Evolutionary conservation across 2,888 invertebrate genomes (phyloP).

Genomic region (Furcula furcula): DNA sequence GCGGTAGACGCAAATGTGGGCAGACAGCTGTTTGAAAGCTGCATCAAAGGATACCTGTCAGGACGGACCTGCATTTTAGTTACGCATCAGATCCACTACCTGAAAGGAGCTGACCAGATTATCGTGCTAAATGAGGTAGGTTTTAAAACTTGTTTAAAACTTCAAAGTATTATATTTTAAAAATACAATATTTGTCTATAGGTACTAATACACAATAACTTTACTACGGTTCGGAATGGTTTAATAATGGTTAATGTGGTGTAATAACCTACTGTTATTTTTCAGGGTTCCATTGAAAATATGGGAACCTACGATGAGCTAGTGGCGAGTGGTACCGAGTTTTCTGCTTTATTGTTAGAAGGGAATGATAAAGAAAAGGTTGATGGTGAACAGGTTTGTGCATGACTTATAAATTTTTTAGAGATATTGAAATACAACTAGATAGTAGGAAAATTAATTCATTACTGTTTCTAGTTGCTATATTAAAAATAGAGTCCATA

Average conservation of each 20-base stretch:
- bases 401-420: no score
- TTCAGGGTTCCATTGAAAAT: slow-evolving; percentile 80
- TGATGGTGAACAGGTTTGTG: slow-evolving; percentile 29
- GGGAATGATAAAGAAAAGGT: slow-evolving; percentile 35
- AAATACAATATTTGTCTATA: no score
- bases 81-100: slow-evolving; percentile 91
- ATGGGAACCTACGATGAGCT: slow-evolving; percentile 83
- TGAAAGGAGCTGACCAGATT: slow-evolving; percentile 71
- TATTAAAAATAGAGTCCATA: no score
- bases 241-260: neutral
- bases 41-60: slow-evolving; percentile 84
- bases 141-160: no score
- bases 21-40: slow-evolving; percentile 87
- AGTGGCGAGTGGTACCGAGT: slow-evolving; percentile 74
- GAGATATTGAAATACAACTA: no score
- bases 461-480: no score
- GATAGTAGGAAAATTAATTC: no score
- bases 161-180: no score
- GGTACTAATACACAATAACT: no score
- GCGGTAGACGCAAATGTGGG: slow-evolving; percentile 91
- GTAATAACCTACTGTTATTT: slow-evolving; percentile 10
- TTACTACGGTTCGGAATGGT: no score
- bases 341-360: slow-evolving; percentile 61
- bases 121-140: slow-evolving; percentile 77
- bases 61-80: slow-evolving; percentile 88